A percentile compares a stretch with the other conserved stretches of the same genome.
These are phyloP conservation scores for Sebastes ruberrimus DNA, from an alignment of 2,797 vertebrate genomes.

Conservation along the genomic window DNA sequence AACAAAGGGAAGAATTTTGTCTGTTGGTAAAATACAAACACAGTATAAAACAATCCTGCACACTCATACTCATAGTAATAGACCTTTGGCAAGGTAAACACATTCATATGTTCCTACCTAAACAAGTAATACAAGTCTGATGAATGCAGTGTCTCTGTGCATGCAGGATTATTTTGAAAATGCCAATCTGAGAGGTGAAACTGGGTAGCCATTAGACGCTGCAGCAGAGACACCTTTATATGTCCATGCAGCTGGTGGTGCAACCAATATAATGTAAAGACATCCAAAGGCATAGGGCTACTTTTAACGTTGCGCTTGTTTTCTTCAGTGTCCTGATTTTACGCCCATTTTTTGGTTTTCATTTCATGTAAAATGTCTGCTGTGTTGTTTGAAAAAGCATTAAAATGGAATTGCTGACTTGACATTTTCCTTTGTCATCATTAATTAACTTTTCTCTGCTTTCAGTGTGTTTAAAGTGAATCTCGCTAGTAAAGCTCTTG, in stretches of 20 bases:
- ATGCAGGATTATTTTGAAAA: background rate
- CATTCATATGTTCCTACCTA: background rate
- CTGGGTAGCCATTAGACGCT: background rate
- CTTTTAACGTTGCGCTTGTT: background rate
- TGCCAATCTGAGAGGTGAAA: background rate
- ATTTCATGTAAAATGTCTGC: background rate
- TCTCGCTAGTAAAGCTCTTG: background rate
- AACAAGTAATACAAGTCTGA: background rate
- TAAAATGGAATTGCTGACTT: background rate
- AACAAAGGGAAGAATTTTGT: conserved; percentile 41
- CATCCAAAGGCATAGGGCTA: background rate
- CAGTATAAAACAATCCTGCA: background rate
- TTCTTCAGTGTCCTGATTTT: background rate
- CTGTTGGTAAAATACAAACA: conserved; percentile 16
- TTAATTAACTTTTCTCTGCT: background rate
- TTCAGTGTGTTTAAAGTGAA: background rate
- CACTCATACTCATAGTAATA: background rate
- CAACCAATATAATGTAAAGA: background rate
- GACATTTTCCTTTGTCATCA: background rate
- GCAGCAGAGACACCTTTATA: background rate
- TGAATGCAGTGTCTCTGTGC: background rate
- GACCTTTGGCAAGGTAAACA: background rate
- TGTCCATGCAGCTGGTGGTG: background rate
- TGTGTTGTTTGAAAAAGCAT: background rate
- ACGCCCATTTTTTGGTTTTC: background rate